phyloP scores from a whole-genome alignment of 2,113 vertebrate genomes.

The Indicator maculatus region DNA sequence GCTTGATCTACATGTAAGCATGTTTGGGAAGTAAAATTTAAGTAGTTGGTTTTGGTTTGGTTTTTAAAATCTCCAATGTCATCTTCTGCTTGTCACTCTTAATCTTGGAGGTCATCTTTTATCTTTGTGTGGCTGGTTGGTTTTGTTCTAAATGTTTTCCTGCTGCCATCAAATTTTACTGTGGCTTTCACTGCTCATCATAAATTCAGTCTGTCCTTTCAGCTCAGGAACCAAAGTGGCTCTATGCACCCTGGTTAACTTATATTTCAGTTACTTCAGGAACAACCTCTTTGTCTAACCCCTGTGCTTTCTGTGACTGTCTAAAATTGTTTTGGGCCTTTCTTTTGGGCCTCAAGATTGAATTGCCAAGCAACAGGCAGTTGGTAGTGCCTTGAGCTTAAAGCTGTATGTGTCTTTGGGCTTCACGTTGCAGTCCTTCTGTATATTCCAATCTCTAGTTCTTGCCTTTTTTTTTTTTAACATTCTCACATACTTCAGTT shows the following conservation, averaged over 20 bases:
- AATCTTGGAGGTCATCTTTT: constrained; percentile 15
- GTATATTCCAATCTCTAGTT: background rate
- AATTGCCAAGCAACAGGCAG: constrained; percentile 46
- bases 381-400: background rate
- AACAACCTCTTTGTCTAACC: constrained; percentile 33
- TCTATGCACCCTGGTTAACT: constrained; percentile 18
- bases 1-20: background rate
- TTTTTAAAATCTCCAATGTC: background rate
- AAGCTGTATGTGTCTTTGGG: background rate
- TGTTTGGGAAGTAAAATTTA: background rate
- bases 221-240: constrained; percentile 22
- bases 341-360: background rate
- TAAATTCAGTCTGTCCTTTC: constrained; percentile 49
- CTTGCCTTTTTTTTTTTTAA: background rate
- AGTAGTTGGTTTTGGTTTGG: background rate
- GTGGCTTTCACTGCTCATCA: constrained; percentile 32
- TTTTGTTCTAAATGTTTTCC: constrained; percentile 40
- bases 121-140: background rate
- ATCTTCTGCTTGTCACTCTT: background rate
- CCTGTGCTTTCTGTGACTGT: background rate
- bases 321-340: constrained; percentile 33
- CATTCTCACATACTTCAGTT: background rate
- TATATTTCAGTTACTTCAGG: constrained; percentile 17
- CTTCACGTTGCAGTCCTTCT: background rate
- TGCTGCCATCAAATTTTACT: constrained; percentile 24